Conservation (phyloP, 2,113 vertebrate genomes). For the Mormoops blainvillei region DNA sequence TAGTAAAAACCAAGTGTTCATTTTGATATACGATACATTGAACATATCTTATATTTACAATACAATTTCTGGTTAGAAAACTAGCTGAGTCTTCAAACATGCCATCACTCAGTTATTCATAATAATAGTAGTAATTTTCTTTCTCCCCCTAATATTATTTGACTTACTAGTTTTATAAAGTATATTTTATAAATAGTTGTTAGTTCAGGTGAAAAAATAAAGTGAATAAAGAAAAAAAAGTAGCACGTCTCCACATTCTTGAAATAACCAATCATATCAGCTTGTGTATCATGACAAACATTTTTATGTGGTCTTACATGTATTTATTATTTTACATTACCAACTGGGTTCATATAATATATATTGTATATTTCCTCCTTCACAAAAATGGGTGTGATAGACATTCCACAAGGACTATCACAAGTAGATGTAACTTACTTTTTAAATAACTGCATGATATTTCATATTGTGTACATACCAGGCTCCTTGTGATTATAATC, state of each 20-base stretch:
- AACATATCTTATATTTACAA: background rate
- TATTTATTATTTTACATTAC: background rate
- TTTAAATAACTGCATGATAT: background rate
- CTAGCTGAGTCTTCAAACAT: background rate
- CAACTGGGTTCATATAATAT: background rate
- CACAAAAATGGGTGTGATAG: background rate
- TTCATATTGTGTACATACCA: background rate
- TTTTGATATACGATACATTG: background rate
- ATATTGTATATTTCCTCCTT: background rate
- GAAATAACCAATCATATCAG: background rate
- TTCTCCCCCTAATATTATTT: background rate
- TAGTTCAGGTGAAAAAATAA: background rate
- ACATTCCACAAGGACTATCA: background rate
- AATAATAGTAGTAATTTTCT: background rate
- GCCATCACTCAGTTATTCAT: background rate
- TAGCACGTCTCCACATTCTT: background rate
- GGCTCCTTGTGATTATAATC: background rate
- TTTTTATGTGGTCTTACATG: background rate
- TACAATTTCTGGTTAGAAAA: background rate
- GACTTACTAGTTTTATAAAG: background rate
- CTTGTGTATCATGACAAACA: background rate
- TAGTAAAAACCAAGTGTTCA: background rate
- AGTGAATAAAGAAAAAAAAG: background rate
- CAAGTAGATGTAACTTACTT: background rate
- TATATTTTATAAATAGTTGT: background rate